phyloP scores from a whole-genome alignment of 1,140 invertebrate species.

The Contarinia nasturtii region DNA sequence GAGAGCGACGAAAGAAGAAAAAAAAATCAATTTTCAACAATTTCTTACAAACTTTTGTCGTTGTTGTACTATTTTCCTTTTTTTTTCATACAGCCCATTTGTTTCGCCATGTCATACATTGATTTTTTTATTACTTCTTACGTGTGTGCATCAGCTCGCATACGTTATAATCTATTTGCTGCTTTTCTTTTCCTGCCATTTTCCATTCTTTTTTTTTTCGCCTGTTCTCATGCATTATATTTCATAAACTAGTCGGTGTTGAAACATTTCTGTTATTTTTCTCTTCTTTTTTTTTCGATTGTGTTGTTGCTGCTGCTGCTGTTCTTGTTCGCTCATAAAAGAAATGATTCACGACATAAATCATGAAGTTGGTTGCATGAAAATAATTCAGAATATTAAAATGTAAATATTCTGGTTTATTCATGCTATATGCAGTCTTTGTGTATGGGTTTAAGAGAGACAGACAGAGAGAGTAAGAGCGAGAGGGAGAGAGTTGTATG shows the following conservation, averaged over 20 bases:
- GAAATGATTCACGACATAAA: no score
- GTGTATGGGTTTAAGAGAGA: no score
- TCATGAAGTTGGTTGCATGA: no score
- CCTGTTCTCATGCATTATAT: background rate
- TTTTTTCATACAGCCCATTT: constrained; percentile 5
- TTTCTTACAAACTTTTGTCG: constrained; percentile 10
- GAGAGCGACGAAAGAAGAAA: no score
- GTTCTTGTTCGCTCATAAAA: constrained; percentile 11
- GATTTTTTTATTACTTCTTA: constrained; percentile 6
- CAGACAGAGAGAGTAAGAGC: no score
- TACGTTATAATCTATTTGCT: background rate
- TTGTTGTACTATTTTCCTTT: background rate
- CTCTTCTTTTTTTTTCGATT: background rate
- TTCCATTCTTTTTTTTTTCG: constrained; percentile 18
- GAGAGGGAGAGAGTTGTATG: no score
- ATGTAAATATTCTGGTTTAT: no score
- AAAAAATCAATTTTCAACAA: constrained; percentile 17
- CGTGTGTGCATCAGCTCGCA: constrained; percentile 4
- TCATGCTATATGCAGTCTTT: no score
- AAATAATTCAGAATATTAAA: no score
- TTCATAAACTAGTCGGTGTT: background rate
- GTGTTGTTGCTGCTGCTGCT: background rate
- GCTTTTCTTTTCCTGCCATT: constrained; percentile 11
- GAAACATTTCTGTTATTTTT: background rate
- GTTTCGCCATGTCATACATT: background rate